A percentile compares a stretch with the other conserved stretches of the same genome.
Evolutionary conservation across 2,113 vertebrate genomes (phyloP).

Genomic region (Syngnathus typhle): DNA sequence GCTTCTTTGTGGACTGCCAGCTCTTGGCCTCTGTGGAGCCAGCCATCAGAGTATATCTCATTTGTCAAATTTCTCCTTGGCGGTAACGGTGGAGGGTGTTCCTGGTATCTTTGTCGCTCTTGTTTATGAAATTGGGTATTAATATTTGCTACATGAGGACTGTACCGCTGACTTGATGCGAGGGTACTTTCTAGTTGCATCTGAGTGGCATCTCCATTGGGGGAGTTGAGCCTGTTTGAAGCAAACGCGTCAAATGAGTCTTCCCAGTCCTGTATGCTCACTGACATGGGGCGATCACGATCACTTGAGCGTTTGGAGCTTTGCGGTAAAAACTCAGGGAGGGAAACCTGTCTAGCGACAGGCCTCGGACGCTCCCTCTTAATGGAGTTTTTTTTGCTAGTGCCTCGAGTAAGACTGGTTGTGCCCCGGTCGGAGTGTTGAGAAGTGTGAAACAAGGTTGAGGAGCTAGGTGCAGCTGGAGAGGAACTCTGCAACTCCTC

Average conservation of each 20-base stretch:
- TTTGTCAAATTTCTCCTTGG: conserved; percentile 57
- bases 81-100: conserved; percentile 62
- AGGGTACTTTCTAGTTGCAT: conserved; percentile 28
- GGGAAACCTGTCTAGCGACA: conserved; percentile 67
- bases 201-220: conserved; percentile 34
- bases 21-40: conserved; percentile 71
- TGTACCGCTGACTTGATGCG: conserved; percentile 14
- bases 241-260: conserved; percentile 86
- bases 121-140: conserved; percentile 10
- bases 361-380: conserved; percentile 60
- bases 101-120: conserved; percentile 30
- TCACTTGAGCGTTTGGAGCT: conserved; percentile 19
- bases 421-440: conserved; percentile 58
- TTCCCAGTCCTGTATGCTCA: conserved; percentile 72
- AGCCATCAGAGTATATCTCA: conserved; percentile 63
- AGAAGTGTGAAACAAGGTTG: conserved; percentile 56
- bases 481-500: conserved; percentile 83
- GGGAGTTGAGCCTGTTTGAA: conserved; percentile 76
- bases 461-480: conserved; percentile 77
- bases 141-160: conserved; percentile 8
- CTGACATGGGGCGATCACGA: conserved; percentile 52
- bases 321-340: conserved; percentile 59
- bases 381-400: conserved; percentile 37
- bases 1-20: conserved; percentile 73
- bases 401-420: conserved; percentile 48